These are phyloP conservation scores for Kryphioiulus occultus DNA, from an alignment of 2,888 invertebrate genomes.

Conservation along the genomic window DNA sequence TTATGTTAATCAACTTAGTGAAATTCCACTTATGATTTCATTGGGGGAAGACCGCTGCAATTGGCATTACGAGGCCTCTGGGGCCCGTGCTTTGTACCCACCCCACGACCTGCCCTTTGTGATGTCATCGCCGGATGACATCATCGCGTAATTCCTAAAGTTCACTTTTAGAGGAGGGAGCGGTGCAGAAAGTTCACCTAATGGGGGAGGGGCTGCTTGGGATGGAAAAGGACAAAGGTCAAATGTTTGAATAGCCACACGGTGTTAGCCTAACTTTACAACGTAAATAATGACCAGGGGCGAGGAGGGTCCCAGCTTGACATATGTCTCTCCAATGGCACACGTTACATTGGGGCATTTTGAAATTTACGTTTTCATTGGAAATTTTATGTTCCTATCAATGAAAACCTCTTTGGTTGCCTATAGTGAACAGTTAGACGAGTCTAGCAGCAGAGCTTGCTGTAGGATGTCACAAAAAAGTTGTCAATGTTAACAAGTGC, in stretches of 20 bases:
- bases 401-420: too few species aligned
- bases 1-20: conserved; percentile 41
- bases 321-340: background rate
- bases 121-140: conserved; percentile 24
- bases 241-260: conserved; percentile 32
- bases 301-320: background rate
- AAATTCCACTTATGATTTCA: conserved; percentile 38
- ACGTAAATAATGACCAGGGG: conserved; percentile 9
- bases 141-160: conserved; percentile 1
- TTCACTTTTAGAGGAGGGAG: background rate
- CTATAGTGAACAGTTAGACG: too few species aligned
- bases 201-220: background rate
- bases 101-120: conserved; percentile 11
- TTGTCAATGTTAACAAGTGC: too few species aligned
- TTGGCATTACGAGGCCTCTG: background rate
- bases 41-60: conserved; percentile 28
- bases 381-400: too few species aligned
- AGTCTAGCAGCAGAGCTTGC: too few species aligned
- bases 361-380: too few species aligned
- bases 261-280: background rate
- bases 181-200: background rate
- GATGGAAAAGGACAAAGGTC: conserved; percentile 33
- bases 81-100: background rate
- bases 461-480: too few species aligned
- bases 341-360: background rate